Percentiles rank a stretch among this genome's conserved stretches.
Evolutionary conservation across 2,113 vertebrate species (phyloP).

Genomic region (Arenaria interpres): DNA sequence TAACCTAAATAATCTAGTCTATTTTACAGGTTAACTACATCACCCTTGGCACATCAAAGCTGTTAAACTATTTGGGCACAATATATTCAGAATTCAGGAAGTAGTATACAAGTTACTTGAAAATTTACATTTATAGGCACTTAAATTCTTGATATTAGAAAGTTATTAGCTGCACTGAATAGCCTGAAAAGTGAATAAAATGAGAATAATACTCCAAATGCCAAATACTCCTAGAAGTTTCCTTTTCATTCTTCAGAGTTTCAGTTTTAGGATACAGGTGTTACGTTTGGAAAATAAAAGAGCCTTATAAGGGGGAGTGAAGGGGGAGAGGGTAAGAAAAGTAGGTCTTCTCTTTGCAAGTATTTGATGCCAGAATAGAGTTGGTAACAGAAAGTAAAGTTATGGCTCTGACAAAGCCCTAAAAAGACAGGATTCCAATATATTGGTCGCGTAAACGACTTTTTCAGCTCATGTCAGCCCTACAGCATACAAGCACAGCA

Average conservation of each 20-base stretch:
- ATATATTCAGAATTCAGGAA: neutral
- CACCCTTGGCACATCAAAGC: neutral
- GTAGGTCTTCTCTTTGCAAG: neutral
- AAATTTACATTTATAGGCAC: neutral
- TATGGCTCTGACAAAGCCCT: neutral
- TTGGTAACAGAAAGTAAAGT: neutral
- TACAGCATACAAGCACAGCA: neutral
- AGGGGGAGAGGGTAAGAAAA: neutral
- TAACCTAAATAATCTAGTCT: neutral
- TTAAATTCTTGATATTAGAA: neutral
- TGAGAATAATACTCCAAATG: neutral
- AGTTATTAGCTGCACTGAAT: neutral
- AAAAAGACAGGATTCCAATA: neutral
- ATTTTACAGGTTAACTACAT: neutral
- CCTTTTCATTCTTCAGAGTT: neutral
- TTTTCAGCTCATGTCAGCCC: neutral
- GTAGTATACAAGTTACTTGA: neutral
- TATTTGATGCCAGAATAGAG: neutral
- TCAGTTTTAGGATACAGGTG: neutral
- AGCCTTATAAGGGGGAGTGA: neutral
- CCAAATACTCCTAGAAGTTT: neutral
- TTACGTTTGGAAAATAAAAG: neutral
- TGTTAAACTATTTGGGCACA: neutral
- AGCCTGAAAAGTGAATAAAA: neutral
- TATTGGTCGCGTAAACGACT: neutral